Base-by-base conservation (phyloP, 1,140 invertebrate genomes). In the Drosophila pseudoananassae region DNA sequence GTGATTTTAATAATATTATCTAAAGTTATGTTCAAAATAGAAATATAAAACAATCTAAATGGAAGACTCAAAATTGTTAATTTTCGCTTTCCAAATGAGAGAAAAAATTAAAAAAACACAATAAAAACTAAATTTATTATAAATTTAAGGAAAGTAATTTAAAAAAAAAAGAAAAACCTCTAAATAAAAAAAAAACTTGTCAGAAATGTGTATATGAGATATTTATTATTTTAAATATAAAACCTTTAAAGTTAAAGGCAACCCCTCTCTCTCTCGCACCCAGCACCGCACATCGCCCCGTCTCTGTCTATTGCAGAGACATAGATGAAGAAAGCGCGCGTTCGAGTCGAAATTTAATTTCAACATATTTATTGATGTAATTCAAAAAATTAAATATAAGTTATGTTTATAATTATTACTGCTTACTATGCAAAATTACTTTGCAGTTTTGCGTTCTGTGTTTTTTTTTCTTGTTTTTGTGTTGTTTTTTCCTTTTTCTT, bases 331-430 rank as follows among this genome's bases (percentile, higher is more conserved):
- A 64, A 47, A 56, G 61, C 59, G 33, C 2, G 33, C 33, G 4
- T 47, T 31, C 1, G 8, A 46, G 54, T 57, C 55, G 47, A 73
- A 71, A 74, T 65, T 64, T 85, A 85, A 85, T 85, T 85, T 85
- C 82, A 85, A 85, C 82, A 85, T 85, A 85, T 85, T 85, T 85
- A 85, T 85, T 85, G 82, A 85, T 85, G 83, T 85, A 87, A 87
- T 85, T 85, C 82, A 85, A 85, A 85, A 84, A 87, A 85, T 87
- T 85, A 85, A 85, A 85, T 85, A 87, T 85, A 85, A 85, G 82
- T 85, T 85, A 85, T 81, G 60, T 82, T 75, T 85, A 87, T 87
- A 87, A 82, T 85, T 85, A 87, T 85, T 85, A 87, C 82, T 65
- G 82, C 81, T 71, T 85, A 78, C 74, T 78, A 78, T 85, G 81